Evolutionary conservation across 2,113 vertebrate genomes (phyloP).

Genomic region (Larimichthys crocea): DNA sequence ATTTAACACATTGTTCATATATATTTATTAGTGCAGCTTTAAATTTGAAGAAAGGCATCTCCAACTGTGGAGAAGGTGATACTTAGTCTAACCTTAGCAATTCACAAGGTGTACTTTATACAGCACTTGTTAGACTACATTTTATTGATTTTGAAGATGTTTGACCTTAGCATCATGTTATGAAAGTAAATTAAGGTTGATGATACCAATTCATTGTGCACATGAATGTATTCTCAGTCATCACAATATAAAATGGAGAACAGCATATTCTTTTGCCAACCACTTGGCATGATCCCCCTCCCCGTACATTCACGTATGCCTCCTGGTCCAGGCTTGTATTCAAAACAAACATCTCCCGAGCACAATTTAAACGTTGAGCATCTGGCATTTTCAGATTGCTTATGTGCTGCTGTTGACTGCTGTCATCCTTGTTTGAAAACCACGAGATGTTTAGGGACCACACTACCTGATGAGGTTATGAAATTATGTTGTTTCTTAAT

Average conservation of each 20-base stretch:
- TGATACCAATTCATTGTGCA: conserved; percentile 7
- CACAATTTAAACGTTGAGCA: conserved; percentile 53
- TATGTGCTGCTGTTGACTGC: conserved; percentile 50
- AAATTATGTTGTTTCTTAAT: conserved; percentile 30
- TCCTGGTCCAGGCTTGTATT: conserved; percentile 32
- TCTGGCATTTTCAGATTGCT: conserved; percentile 68
- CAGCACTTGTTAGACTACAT: not conserved
- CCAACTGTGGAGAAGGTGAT: too few species aligned
- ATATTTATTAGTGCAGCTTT: not conserved
- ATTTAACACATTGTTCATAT: not conserved
- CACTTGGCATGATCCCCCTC: conserved; percentile 14
- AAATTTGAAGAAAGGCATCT: not conserved
- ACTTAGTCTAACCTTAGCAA: not conserved
- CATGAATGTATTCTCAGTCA: conserved; percentile 9
- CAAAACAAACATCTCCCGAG: conserved; percentile 62
- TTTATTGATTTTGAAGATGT: not conserved
- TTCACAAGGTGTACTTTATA: not conserved
- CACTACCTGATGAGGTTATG: conserved; percentile 40
- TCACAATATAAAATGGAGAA: conserved; percentile 23
- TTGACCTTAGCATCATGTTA: not conserved
- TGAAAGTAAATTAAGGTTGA: conserved; percentile 3
- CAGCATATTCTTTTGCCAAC: not conserved
- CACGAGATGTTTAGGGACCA: conserved; percentile 30
- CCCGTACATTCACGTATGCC: not conserved
- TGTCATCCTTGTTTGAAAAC: conserved; percentile 59